Base-by-base conservation (phyloP, 2,888 invertebrate species). In the Eustalomyia histrio region DNA sequence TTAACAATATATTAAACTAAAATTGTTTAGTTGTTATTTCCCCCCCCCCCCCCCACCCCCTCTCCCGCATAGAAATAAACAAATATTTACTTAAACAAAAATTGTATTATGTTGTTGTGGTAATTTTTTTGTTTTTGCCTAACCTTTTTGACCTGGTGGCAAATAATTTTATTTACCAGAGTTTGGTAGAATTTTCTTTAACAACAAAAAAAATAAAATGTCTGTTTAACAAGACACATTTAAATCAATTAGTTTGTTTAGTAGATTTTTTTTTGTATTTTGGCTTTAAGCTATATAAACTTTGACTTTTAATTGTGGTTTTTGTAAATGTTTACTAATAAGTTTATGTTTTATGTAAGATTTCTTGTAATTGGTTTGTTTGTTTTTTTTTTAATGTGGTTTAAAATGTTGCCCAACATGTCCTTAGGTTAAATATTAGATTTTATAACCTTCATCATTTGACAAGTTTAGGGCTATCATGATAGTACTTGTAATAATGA, bases 191-290 rank as follows among this genome's bases (percentile, higher is more conserved):
- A 6, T n/a, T 33, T 63, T 53, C 29, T 1, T 6, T 7, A 29
- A 55, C 39, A 74, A 58, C 24, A 21, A 14, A 35, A 24, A 17
- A 65, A 60, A 33, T 47, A 53, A 53, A 60, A 79, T 12, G 18
- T 52, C 64, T 65, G 29, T 29, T 29, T 74, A 35, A 16, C 53
- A 58, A 53, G 83, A 84, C 84, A 67, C 65, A 86, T 87, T 87
- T 87, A 87, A 87, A 87, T 86, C 88, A 87, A 88, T 87, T 87
- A 86, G 57, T 60, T 65, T 6, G 14, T 64, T 65, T 33, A 18
- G 35, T 33, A n/a, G 50, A n/a, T n/a, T 47, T 50, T 2, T 35
- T 35, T 43, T 43, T 39, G 55, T n/a, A 58, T 67, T 67, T 10
- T 72, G 33, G 74, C 76, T 58, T 14, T n/a, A 72, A 60, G 86